Percentiles rank a stretch among this genome's conserved stretches.
These are phyloP conservation scores for Andrena trimmerana DNA, from an alignment of 2,888 invertebrate genomes.

Conservation along the genomic window DNA sequence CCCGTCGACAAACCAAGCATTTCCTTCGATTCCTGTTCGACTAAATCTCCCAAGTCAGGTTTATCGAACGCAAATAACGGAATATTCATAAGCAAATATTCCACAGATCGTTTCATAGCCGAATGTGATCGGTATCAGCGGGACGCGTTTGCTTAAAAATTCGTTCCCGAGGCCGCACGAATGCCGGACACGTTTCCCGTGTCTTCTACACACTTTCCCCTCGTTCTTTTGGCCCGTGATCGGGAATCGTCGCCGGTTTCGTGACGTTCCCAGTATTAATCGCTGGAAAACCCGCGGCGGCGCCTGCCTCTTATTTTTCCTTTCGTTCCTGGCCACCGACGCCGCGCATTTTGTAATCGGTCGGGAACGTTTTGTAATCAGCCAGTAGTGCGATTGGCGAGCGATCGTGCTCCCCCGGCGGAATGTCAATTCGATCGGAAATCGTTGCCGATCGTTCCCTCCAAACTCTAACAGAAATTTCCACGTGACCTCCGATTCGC, in stretches of 20 bases:
- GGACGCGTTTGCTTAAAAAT: slow-evolving; percentile 57
- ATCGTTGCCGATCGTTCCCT: slow-evolving; percentile 59
- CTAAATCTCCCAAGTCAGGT: not conserved
- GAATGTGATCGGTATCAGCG: slow-evolving; percentile 33
- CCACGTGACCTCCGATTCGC: not conserved
- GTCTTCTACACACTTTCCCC: slow-evolving; percentile 74
- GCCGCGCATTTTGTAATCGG: slow-evolving; percentile 66
- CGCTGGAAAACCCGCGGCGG: slow-evolving; percentile 55
- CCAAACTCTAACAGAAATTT: slow-evolving; percentile 50
- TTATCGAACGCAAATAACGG: not conserved
- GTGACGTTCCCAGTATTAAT: slow-evolving; percentile 52
- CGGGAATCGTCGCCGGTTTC: slow-evolving; percentile 49
- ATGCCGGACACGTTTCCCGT: slow-evolving; percentile 77
- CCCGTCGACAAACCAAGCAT: not conserved
- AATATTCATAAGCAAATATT: slow-evolving; percentile 3
- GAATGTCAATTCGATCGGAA: slow-evolving; percentile 75
- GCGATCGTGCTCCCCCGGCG: slow-evolving; percentile 39
- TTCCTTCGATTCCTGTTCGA: not conserved
- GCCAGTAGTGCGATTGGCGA: slow-evolving; percentile 17
- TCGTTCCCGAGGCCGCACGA: slow-evolving; percentile 62
- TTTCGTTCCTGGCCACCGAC: slow-evolving; percentile 60
- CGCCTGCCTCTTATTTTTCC: slow-evolving; percentile 61
- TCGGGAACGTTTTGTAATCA: slow-evolving; percentile 64
- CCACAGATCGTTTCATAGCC: slow-evolving; percentile 5
- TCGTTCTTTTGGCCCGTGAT: slow-evolving; percentile 68